Conservation (phyloP, 2,113 vertebrate genomes). For the Chamaea fasciata region DNA sequence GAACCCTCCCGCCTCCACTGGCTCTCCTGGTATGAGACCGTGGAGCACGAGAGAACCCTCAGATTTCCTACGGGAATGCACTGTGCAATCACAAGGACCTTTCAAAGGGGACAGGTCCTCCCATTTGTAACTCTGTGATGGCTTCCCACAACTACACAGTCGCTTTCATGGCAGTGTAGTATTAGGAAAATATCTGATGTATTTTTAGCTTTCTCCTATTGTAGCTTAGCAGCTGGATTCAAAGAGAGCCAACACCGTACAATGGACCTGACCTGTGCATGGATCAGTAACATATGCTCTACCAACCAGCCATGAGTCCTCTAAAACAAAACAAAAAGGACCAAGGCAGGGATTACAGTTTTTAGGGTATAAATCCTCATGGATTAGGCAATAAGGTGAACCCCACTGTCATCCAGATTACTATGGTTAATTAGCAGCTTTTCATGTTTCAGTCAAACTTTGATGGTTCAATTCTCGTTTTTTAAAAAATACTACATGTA, state of each 20-base stretch:
- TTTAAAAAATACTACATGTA: background rate
- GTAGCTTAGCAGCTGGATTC: conserved; percentile 42
- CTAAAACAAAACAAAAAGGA: background rate
- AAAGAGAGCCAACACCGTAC: background rate
- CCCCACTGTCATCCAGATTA: background rate
- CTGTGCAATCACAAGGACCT: background rate
- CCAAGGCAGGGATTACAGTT: background rate
- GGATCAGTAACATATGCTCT: background rate
- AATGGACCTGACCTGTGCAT: background rate
- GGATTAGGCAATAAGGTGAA: background rate
- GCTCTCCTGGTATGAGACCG: background rate
- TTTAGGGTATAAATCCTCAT: background rate
- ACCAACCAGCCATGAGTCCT: background rate
- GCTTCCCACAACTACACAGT: background rate
- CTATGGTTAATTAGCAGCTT: conserved; percentile 11
- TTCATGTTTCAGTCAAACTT: background rate
- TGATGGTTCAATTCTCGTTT: background rate
- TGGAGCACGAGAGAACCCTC: background rate
- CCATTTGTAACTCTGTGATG: background rate
- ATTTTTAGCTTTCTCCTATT: conserved; percentile 60
- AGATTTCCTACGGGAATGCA: background rate
- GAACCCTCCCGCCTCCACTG: background rate
- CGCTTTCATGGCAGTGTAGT: background rate
- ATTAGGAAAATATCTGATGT: conserved; percentile 48
- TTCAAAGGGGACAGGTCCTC: background rate